Evolutionary conservation across 1,140 invertebrate species (phyloP).

Genomic region (Dysdera silvatica): DNA sequence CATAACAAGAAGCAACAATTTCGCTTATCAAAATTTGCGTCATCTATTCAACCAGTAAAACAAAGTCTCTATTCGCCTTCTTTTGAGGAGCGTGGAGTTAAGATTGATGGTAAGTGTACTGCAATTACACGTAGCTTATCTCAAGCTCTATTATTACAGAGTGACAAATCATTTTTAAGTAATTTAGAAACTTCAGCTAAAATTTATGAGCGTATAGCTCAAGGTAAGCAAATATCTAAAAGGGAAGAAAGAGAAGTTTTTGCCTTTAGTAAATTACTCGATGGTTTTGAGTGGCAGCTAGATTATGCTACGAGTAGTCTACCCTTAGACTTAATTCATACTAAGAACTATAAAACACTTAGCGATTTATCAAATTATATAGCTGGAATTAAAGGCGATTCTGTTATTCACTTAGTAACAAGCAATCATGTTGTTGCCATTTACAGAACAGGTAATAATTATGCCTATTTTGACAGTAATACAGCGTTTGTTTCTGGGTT

Average conservation of each 20-base stretch:
- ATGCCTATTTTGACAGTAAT: neutral
- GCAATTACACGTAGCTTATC: neutral
- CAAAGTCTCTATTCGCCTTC: neutral
- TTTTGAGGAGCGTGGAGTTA: neutral
- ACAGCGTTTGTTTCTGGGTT: slow-evolving; percentile 8
- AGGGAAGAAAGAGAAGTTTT: slow-evolving; percentile 21
- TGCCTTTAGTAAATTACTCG: slow-evolving; percentile 19
- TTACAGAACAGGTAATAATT: slow-evolving; percentile 9
- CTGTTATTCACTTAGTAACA: slow-evolving; percentile 18
- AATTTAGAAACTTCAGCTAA: neutral
- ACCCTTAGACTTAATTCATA: slow-evolving; percentile 13
- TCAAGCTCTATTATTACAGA: slow-evolving; percentile 6
- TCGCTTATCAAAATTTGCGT: neutral
- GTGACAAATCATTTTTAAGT: slow-evolving; percentile 5
- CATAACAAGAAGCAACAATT: neutral
- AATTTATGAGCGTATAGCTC: slow-evolving; percentile 20
- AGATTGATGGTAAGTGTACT: slow-evolving; percentile 5
- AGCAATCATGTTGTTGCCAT: slow-evolving; percentile 11
- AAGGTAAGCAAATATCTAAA: slow-evolving; percentile 17
- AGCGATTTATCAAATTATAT: slow-evolving; percentile 20
- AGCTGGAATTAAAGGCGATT: slow-evolving; percentile 18
- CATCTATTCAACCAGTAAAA: neutral
- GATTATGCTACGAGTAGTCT: slow-evolving; percentile 11
- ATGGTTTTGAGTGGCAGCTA: slow-evolving; percentile 9
- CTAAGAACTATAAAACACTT: slow-evolving; percentile 14